These are phyloP conservation scores for Brachionus rotundiformis DNA, from an alignment of 1,140 invertebrate species.

Conservation along the genomic window DNA sequence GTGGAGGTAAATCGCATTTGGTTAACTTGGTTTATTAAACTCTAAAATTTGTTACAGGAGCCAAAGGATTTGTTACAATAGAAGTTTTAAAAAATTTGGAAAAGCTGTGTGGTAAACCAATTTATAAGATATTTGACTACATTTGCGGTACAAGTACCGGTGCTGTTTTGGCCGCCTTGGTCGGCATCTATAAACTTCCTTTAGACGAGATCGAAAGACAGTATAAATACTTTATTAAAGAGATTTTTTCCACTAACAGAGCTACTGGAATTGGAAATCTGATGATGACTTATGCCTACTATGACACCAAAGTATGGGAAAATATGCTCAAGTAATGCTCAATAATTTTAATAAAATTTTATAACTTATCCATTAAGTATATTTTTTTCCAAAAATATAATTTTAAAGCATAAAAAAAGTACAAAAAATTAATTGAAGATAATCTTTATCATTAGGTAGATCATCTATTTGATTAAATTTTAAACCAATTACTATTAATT, in stretches of 20 bases:
- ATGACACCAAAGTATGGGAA: slow-evolving; percentile 83
- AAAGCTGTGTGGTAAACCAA: slow-evolving; percentile 64
- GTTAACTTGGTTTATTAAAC: not conserved
- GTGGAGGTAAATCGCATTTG: slow-evolving; percentile 6
- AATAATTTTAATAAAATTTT: too few species aligned
- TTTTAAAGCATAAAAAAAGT: too few species aligned
- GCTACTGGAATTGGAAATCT: slow-evolving; percentile 75
- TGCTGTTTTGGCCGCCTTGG: slow-evolving; percentile 62
- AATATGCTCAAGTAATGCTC: slow-evolving; percentile 73
- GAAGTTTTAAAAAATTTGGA: slow-evolving; percentile 50
- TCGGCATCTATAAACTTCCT: slow-evolving; percentile 66
- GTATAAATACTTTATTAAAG: slow-evolving; percentile 72
- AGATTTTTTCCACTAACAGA: slow-evolving; percentile 74
- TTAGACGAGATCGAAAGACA: slow-evolving; percentile 70
- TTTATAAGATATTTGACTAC: slow-evolving; percentile 76
- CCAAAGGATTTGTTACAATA: slow-evolving; percentile 40
- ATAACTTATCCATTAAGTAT: too few species aligned
- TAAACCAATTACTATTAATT: too few species aligned
- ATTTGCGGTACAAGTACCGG: slow-evolving; percentile 89
- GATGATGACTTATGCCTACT: slow-evolving; percentile 83
- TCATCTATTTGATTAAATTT: too few species aligned
- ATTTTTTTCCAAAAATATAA: too few species aligned
- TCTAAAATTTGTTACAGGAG: not conserved
- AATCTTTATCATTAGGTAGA: too few species aligned
- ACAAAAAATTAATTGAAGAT: too few species aligned